Base-by-base conservation (phyloP, 2,113 vertebrate genomes). In the Mastomys coucha region DNA sequence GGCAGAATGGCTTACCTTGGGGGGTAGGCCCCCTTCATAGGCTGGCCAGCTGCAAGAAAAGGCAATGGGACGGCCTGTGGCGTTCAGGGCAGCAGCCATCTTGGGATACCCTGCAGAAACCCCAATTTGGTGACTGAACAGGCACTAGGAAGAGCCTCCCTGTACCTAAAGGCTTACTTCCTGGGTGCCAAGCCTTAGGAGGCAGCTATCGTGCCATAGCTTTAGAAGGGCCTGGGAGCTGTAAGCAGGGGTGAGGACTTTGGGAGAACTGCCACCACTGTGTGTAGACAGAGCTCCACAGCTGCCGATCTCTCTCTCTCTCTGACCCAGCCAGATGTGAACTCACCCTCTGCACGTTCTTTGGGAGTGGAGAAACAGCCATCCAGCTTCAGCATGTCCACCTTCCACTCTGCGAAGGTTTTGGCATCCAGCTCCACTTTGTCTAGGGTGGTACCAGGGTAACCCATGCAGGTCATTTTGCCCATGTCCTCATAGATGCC, bases 1-100 rank as follows among this genome's bases (percentile, higher is more conserved):
- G 76, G 7, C 16, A 36, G 95, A n/a, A 82, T 42, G 4, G 3
- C 98, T 98, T 96, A 99, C 99, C 98, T 98, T 93, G 0, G 99
- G 99, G 12, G 99, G 99, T 1, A 99, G 99, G 12, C 99, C 99
- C 5, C 99, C 99, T 92, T 98, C 99, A 51, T 99, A 99, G 0
- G 99, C 99, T 16, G 99, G 99, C 99, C 99, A 99, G 93, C 99
- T 99, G 98, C 99, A 99, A 91, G 99, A 99, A 98, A 99, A 99
- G 96, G 98, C 99, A 1, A 99, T 99, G 70, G 98, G 98, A 39
- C 98, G 99, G 33, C 99, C 99, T 0, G 99, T 99, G 80, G 99
- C 98, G 0, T 99, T 99, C 96, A 99, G 98, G 92, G 99, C 99
- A 89, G 98, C 98, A 0, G 99, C 98, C 99, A 99, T 99, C 93